These are phyloP conservation scores for Tretioscincus oriximinensis DNA, from an alignment of 2,113 vertebrate species.

Conservation along the genomic window DNA sequence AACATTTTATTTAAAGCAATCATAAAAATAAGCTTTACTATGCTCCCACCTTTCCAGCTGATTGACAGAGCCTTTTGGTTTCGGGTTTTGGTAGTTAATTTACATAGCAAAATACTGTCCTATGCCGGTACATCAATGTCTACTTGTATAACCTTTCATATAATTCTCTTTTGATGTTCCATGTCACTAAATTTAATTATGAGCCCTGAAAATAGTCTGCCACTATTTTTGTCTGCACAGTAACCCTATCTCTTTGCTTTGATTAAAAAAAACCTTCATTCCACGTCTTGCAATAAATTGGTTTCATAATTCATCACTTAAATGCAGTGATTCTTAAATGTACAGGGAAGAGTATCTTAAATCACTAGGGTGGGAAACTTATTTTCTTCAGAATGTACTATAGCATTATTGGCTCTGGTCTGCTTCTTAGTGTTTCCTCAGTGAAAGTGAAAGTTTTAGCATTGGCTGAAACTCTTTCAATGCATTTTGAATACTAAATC, in stretches of 20 bases:
- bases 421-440: not conserved
- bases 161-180: constrained; percentile 53
- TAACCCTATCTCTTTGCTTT: constrained; percentile 35
- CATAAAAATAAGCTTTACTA: constrained; percentile 47
- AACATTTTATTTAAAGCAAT: constrained; percentile 29
- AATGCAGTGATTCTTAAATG: not conserved
- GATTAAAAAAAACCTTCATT: not conserved
- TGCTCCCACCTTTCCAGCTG: constrained; percentile 45
- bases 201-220: constrained; percentile 31
- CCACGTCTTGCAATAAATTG: not conserved
- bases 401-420: not conserved
- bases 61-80: constrained; percentile 45
- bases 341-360: constrained; percentile 15
- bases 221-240: constrained; percentile 10
- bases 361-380: not conserved
- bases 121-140: constrained; percentile 43
- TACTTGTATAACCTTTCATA: constrained; percentile 43
- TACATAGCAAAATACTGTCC: constrained; percentile 44
- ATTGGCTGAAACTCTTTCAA: not conserved
- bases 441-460: not conserved
- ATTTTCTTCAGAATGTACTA: constrained; percentile 8
- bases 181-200: constrained; percentile 51
- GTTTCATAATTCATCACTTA: not conserved
- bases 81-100: constrained; percentile 43
- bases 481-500: not conserved